A percentile compares a stretch with the other conserved stretches of the same genome.
These are phyloP conservation scores for Nipponia nippon DNA, from an alignment of 2,113 vertebrate genomes.

Conservation along the genomic window DNA sequence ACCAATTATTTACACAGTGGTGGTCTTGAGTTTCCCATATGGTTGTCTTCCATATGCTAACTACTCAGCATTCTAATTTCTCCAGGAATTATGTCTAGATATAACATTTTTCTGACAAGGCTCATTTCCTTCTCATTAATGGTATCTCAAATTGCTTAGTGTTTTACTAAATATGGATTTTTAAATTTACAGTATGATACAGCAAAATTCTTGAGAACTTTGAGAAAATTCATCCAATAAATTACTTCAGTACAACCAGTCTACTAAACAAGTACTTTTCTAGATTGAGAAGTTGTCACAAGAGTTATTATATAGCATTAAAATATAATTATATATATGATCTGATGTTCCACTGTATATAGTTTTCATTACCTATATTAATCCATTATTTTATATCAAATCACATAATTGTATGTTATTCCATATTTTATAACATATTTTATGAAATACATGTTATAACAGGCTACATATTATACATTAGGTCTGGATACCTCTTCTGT, in stretches of 20 bases:
- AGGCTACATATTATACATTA: not conserved
- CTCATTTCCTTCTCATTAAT: not conserved
- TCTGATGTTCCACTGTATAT: not conserved
- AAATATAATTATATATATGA: not conserved
- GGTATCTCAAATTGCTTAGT: not conserved
- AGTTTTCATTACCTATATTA: not conserved
- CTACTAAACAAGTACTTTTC: not conserved
- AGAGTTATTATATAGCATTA: not conserved
- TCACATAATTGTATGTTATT: not conserved
- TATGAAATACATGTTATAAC: not conserved
- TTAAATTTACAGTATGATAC: not conserved
- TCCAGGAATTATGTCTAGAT: not conserved
- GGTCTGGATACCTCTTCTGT: not conserved
- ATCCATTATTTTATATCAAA: not conserved
- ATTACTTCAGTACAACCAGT: not conserved
- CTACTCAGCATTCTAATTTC: not conserved
- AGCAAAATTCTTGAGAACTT: not conserved
- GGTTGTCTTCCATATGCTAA: not conserved
- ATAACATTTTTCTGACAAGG: not conserved
- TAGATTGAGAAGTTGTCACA: not conserved
- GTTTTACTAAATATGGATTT: not conserved
- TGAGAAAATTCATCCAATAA: not conserved
- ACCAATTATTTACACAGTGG: not conserved
- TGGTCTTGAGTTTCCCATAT: not conserved
- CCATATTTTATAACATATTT: not conserved